phyloP scores from a whole-genome alignment of 1,140 invertebrate genomes.

The Cyrtorhinus lividipennis region DNA sequence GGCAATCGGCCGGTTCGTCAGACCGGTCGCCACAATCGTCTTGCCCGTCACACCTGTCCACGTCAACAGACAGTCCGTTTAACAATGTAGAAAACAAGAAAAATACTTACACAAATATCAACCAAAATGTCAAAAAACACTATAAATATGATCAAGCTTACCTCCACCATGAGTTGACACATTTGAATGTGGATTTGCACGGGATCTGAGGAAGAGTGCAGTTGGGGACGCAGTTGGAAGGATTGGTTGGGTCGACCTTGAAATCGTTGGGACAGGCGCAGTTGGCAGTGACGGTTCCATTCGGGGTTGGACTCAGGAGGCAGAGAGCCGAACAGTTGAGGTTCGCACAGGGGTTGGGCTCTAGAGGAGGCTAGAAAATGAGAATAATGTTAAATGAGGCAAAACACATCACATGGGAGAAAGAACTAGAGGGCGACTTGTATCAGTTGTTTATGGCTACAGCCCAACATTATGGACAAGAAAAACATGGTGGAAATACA shows the following conservation, averaged over 20 bases:
- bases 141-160: conserved; percentile 38
- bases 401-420: too few species aligned
- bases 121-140: too few species aligned
- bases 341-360: conserved; percentile 37
- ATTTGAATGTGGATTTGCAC: conserved; percentile 55
- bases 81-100: too few species aligned
- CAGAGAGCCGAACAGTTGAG: conserved; percentile 59
- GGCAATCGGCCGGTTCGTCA: conserved; percentile 55
- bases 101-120: too few species aligned
- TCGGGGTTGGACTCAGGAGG: conserved; percentile 45
- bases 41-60: conserved; percentile 27
- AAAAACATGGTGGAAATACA: too few species aligned
- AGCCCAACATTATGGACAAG: too few species aligned
- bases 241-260: conserved; percentile 37
- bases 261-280: conserved; percentile 75
- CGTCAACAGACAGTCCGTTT: too few species aligned
- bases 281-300: conserved; percentile 26
- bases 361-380: conserved; percentile 21
- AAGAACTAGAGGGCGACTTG: too few species aligned
- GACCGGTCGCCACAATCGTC: conserved; percentile 68
- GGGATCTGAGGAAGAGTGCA: conserved; percentile 68
- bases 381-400: too few species aligned
- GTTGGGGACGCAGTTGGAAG: conserved; percentile 56
- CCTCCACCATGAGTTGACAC: conserved; percentile 47
- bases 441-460: too few species aligned